Evolutionary conservation across 2,888 invertebrate species (phyloP), one percentile per base, ranked within the genome.

Genomic region (Chaitophorus viminalis): DNA sequence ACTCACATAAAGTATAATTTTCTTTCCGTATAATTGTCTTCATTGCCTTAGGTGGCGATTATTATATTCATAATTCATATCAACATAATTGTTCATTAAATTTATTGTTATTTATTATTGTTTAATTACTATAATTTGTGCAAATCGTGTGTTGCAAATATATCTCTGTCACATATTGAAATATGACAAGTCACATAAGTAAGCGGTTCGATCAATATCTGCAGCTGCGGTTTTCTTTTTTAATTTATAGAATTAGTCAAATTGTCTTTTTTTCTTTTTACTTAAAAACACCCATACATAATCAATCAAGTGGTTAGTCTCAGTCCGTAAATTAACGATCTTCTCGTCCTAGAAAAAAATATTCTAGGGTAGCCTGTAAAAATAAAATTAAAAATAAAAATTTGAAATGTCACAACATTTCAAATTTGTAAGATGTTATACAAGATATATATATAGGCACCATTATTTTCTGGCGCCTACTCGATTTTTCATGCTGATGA

Each of bases 391-490:
- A 46, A 9, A 81, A 70, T 21, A 54, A 31, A 74, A 75, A 74
- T 83, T 60, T 39, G 60, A 29, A 39, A 75, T 75, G 74, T 39
- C 75, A 60, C 75, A 83, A 60, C 75, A 83, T 83, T 83, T 83
- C 36, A n/a, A 75, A 75, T 83, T 83, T 29, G 21, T 65, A 39
- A 75, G 29, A 60, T 60, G 11, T n/a, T n/a, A 25, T 74, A 83
- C 36, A 46, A 36, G 17, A 31, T 76, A 76, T 36, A 76, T 81
- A 46, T 81, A 65, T 39, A 9, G 21, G 33, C 29, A 74, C 18
- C 8, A 52, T 76, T 76, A 81, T 31, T 85, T 83, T 85, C 68
- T 77, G 85, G 77, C 85, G 85, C 68, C 77, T 77, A 77, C 46
- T 46, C 84, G 84, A 85, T 85, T 68, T 77, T 76, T 68, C 60